A percentile compares a stretch with the other conserved stretches of the same genome.
phyloP scores from a whole-genome alignment of 2,888 invertebrate genomes.

The Dione vanillae region DNA sequence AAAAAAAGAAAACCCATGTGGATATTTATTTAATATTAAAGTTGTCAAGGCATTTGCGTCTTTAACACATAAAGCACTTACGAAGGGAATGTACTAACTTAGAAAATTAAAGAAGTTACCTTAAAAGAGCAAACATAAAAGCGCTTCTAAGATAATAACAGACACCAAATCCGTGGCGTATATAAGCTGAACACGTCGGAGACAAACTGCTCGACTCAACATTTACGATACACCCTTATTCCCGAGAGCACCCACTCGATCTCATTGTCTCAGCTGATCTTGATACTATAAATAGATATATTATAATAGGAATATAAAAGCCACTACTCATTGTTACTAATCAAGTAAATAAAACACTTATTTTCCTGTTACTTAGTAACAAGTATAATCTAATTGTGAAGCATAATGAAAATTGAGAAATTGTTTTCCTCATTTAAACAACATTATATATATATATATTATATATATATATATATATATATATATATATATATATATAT shows the following conservation, averaged over 20 bases:
- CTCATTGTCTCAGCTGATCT: conserved; percentile 58
- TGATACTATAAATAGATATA: conserved; percentile 56
- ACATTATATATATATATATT: too few species aligned
- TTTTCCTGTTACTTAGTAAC: too few species aligned
- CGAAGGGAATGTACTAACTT: background rate
- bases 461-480: too few species aligned
- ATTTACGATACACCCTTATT: conserved; percentile 65
- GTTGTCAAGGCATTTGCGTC: too few species aligned
- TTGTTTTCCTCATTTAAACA: too few species aligned
- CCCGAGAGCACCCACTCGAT: conserved; percentile 62
- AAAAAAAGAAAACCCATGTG: background rate
- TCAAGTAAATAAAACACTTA: background rate
- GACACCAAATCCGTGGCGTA: conserved; percentile 38
- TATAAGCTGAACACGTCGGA: conserved; percentile 56
- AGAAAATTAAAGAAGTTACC: background rate
- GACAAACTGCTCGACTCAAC: conserved; percentile 67
- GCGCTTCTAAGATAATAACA: conserved; percentile 27
- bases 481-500: too few species aligned
- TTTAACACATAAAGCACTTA: background rate
- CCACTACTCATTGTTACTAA: background rate
- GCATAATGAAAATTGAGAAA: background rate
- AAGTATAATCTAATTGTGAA: background rate
- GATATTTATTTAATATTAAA: too few species aligned
- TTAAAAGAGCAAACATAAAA: conserved; percentile 5
- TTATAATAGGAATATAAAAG: conserved; percentile 14